A percentile compares a stretch with the other conserved stretches of the same genome.
Evolutionary conservation across 2,888 invertebrate genomes (phyloP).

Genomic region (Cremastinae sp.): DNA sequence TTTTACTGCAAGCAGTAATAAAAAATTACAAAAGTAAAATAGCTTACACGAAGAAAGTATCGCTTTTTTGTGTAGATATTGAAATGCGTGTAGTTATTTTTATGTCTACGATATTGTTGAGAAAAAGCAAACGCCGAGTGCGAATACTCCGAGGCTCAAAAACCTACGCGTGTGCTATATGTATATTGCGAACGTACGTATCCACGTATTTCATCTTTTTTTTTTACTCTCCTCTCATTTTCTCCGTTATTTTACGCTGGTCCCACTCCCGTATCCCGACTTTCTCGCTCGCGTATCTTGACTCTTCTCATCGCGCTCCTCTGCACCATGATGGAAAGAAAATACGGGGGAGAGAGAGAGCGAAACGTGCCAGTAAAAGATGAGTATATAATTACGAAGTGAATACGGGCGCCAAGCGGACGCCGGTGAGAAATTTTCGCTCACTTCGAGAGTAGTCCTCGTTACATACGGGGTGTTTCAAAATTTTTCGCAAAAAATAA

Average conservation of each 20-base stretch:
- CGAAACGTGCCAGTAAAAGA: constrained; percentile 45
- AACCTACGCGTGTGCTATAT: too few relatives aligned
- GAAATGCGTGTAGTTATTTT: too few relatives aligned
- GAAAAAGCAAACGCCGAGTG: too few relatives aligned
- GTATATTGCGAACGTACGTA: not conserved
- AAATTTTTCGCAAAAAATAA: too few relatives aligned
- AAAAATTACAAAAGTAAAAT: too few relatives aligned
- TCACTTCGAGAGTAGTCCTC: constrained; percentile 38
- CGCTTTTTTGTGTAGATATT: too few relatives aligned
- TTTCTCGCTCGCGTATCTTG: constrained; percentile 23
- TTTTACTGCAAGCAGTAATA: too few relatives aligned
- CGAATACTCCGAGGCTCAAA: too few relatives aligned
- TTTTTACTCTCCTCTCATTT: constrained; percentile 45
- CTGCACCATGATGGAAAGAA: too few relatives aligned
- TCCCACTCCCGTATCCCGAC: constrained; percentile 7
- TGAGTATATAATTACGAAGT: constrained; percentile 59
- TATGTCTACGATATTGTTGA: too few relatives aligned
- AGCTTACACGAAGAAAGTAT: too few relatives aligned
- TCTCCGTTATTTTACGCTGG: constrained; percentile 43
- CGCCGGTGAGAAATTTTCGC: constrained; percentile 47
- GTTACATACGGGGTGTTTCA: constrained; percentile 9
- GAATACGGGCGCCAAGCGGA: constrained; percentile 41
- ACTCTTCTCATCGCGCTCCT: too few relatives aligned
- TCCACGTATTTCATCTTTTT: constrained; percentile 22
- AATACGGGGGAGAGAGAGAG: constrained; percentile 11